Evolutionary conservation across 2,888 invertebrate genomes (phyloP).

Genomic region (Dicroscelio sp.): DNA sequence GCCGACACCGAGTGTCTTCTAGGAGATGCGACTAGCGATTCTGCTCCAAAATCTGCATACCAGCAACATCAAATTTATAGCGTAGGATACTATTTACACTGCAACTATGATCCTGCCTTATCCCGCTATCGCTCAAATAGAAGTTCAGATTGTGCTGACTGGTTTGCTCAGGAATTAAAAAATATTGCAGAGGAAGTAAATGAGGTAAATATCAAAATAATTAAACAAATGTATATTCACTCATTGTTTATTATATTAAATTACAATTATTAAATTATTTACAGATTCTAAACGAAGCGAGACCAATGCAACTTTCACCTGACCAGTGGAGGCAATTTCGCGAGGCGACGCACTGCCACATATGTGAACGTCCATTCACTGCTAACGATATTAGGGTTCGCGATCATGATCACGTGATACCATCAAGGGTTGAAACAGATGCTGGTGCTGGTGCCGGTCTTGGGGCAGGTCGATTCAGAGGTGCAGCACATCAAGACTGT

Average conservation of each 20-base stretch:
- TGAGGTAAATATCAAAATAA: too few relatives aligned
- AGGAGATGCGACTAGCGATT: not conserved
- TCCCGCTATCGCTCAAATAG: not conserved
- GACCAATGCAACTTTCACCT: conserved; percentile 7
- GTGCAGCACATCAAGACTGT: conserved; percentile 74
- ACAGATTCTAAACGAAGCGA: not conserved
- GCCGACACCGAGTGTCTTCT: conserved; percentile 30
- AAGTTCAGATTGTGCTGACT: not conserved
- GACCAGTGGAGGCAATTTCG: conserved; percentile 12
- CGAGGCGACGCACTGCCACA: conserved; percentile 14
- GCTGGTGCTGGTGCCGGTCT: too few relatives aligned
- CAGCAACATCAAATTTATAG: conserved; percentile 21
- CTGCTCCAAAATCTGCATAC: not conserved
- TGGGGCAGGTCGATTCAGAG: conserved; percentile 68
- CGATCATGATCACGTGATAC: conserved; percentile 50
- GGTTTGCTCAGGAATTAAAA: conserved; percentile 40
- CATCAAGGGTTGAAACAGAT: too few relatives aligned
- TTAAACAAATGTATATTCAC: too few relatives aligned
- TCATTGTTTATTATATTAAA: too few relatives aligned
- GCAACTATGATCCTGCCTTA: not conserved
- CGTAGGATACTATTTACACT: not conserved
- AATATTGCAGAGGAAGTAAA: conserved; percentile 24
- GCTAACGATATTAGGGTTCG: not conserved
- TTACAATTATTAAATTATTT: too few relatives aligned
- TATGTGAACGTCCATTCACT: conserved; percentile 37